A percentile compares a stretch with the other conserved stretches of the same genome.
These are phyloP conservation scores for Syrista parreyssii DNA, from an alignment of 2,888 invertebrate species.

Conservation along the genomic window DNA sequence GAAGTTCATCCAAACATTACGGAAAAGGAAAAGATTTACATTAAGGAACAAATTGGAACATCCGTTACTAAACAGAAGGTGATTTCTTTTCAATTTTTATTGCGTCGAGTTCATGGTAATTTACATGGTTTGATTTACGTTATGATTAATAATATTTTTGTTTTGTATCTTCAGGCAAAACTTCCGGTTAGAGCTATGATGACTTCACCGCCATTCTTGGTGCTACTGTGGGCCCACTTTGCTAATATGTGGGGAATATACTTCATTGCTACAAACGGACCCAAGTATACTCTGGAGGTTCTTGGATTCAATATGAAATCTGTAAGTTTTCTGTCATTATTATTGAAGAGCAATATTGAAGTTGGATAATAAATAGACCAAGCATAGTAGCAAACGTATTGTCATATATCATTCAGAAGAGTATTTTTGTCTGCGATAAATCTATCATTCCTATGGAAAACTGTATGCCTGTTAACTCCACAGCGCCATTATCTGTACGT, in stretches of 20 bases:
- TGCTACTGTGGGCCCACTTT: constrained; percentile 76
- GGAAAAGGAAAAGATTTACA: constrained; percentile 73
- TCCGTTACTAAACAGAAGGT: constrained; percentile 57
- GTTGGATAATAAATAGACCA: not conserved
- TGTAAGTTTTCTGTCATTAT: constrained; percentile 32
- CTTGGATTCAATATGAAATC: constrained; percentile 77
- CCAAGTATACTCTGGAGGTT: constrained; percentile 80
- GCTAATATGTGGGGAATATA: constrained; percentile 86
- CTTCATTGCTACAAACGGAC: constrained; percentile 82
- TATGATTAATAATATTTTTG: not conserved
- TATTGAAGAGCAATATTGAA: not conserved
- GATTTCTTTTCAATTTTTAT: not conserved
- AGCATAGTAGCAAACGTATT: not conserved
- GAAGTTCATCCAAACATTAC: constrained; percentile 73
- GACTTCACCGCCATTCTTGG: constrained; percentile 77
- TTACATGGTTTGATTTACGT: not conserved
- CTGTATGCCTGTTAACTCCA: not conserved
- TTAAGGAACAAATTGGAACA: constrained; percentile 64
- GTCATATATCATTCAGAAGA: constrained; percentile 1
- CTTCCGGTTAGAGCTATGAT: constrained; percentile 75
- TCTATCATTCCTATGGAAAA: not conserved
- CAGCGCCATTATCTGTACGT: not conserved
- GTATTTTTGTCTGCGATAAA: not conserved
- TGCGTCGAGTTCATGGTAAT: not conserved
- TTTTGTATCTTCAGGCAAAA: constrained; percentile 67